These are phyloP conservation scores for Cataglyphis albicans DNA, from an alignment of 2,888 invertebrate species.

Conservation along the genomic window DNA sequence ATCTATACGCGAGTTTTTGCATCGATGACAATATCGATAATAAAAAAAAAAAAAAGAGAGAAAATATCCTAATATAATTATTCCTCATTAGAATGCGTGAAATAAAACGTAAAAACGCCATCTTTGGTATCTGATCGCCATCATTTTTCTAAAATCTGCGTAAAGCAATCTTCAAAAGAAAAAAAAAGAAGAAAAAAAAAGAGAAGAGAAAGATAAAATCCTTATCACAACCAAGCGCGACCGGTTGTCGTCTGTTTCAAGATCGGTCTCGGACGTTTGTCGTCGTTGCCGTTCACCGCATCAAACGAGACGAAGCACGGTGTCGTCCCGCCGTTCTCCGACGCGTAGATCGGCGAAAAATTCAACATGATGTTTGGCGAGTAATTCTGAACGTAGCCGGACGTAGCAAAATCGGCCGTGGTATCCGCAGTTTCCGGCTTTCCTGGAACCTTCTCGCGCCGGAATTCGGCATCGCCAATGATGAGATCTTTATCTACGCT, in stretches of 20 bases:
- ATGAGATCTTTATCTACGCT: neutral
- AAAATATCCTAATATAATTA: conserved; percentile 10
- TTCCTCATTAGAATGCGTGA: neutral
- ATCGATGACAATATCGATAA: neutral
- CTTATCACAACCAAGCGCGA: neutral
- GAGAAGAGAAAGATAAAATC: too few species aligned
- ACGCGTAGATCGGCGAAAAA: neutral
- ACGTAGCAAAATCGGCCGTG: neutral
- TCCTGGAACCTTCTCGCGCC: neutral
- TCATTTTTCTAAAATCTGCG: conserved; percentile 14
- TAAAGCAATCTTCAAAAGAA: conserved; percentile 25
- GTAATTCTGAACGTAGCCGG: neutral
- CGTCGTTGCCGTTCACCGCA: neutral
- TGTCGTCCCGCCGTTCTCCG: neutral
- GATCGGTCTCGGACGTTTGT: conserved; percentile 29
- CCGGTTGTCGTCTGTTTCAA: conserved; percentile 14
- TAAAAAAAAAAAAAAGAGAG: conserved; percentile 14
- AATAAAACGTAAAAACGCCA: conserved; percentile 39
- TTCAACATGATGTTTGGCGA: neutral
- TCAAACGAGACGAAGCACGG: neutral
- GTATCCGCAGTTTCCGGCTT: neutral
- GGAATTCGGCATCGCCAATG: neutral
- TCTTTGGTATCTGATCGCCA: conserved; percentile 12
- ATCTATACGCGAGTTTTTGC: neutral
- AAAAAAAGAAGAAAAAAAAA: neutral